Percentiles rank a stretch among this genome's conserved stretches.
phyloP scores from a whole-genome alignment of 2,888 invertebrate genomes.

The Trimorus sp. region DNA sequence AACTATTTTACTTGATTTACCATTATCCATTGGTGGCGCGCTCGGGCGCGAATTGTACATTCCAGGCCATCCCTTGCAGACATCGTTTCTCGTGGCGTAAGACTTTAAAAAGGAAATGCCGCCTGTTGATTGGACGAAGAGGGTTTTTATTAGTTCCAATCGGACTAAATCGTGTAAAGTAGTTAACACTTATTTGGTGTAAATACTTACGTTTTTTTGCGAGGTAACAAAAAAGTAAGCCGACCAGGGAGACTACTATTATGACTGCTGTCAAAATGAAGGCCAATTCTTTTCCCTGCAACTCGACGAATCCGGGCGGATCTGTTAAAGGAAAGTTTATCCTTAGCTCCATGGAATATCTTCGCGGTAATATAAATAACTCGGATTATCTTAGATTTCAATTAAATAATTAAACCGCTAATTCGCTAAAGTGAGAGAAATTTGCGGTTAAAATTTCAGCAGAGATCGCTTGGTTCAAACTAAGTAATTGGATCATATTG shows the following conservation, averaged over 20 bases:
- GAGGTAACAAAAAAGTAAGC: slow-evolving; percentile 30
- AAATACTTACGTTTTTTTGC: slow-evolving; percentile 51
- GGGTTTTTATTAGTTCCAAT: slow-evolving; percentile 37
- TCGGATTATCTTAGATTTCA: no score
- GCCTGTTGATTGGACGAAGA: slow-evolving; percentile 53
- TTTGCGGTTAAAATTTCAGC: no score
- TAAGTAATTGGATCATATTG: no score
- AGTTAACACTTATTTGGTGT: no score
- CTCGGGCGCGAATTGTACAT: slow-evolving; percentile 69
- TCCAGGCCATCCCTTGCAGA: slow-evolving; percentile 60
- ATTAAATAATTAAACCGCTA: no score
- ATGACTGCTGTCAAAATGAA: slow-evolving; percentile 42
- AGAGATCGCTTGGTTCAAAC: no score
- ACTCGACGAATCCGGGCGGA: slow-evolving; percentile 38
- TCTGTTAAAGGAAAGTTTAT: slow-evolving; percentile 32
- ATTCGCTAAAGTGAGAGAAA: no score
- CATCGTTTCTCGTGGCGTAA: slow-evolving; percentile 50
- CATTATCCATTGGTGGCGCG: slow-evolving; percentile 74
- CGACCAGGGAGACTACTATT: slow-evolving; percentile 11
- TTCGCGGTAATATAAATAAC: no score
- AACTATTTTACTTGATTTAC: slow-evolving; percentile 69
- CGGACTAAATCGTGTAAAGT: no score
- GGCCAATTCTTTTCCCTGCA: slow-evolving; percentile 10
- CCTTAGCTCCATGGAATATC: no score
- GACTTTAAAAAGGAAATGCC: slow-evolving; percentile 57